Base-by-base conservation (phyloP, 2,797 vertebrate genomes). In the Poecilia wingei region DNA sequence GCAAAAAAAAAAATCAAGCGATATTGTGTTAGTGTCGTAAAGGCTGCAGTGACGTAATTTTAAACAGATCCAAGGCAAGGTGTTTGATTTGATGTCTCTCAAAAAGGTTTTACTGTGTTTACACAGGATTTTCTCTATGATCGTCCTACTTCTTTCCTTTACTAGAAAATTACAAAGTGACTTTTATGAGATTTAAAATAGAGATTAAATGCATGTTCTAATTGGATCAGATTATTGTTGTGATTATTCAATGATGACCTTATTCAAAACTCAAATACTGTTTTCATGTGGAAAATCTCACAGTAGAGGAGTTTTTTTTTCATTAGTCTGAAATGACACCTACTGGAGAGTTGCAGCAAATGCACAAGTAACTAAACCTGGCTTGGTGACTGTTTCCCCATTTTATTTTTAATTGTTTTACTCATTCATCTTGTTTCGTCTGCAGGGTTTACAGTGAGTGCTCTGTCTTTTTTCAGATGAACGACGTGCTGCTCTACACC, bases 401-500 rank as follows among this genome's bases (percentile, higher is more conserved):
- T 53, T 53, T 53, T 25, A 25, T 53, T 25, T 9, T 0, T 22
- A 8, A 7, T 8, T 7, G 41, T 33, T 73, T 5, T 33, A 12
- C 61, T 8, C 43, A 12, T 7, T 59, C 31, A 49, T 28, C 25
- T 78, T 31, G 22, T 57, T 33, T 25, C 25, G 57, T 43, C 6
- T 57, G 39, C 20, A 20, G 5, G 12, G 39, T 72, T 6, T 14
- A 69, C 39, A 69, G 28, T 66, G 12, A 70, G 9, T 0, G 14
- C 74, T 46, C 10, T 80, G 22, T 31, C 83, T 8, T 91, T 46
- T 88, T 28, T 53, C 83, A 99, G 98, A 99, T 99, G 98, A 99
- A 96, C 43, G 98, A 99, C 28, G 92, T 98, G 83, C 94, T 99
- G 84, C 96, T 99, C 31, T 99, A 99, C 90, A 99, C 98, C 0